Evolutionary conservation across 92 coral and sea anemone genomes (phyloP).

Genomic region (Epizoanthus scotinus): DNA sequence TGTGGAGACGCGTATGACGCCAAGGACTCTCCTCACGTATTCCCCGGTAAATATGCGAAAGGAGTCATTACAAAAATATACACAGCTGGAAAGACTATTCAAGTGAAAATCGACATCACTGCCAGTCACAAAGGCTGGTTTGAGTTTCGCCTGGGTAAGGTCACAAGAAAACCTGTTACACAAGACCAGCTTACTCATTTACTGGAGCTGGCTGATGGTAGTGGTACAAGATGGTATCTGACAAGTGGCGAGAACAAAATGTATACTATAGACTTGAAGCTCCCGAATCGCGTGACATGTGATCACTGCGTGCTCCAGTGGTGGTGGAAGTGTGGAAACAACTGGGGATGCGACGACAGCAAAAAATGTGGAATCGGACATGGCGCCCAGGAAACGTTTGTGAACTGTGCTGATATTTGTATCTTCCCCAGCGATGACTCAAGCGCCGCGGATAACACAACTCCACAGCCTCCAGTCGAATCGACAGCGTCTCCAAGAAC

Average conservation of each 20-base stretch:
- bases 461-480: neutral
- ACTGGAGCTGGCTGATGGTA: conserved; percentile 3
- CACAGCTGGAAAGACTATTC: neutral
- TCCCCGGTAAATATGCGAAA: conserved; percentile 11
- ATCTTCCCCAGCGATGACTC: conserved; percentile 41
- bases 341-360: conserved; percentile 18
- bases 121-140: conserved; percentile 25
- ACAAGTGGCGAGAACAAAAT: neutral
- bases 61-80: conserved; percentile 1
- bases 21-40: neutral
- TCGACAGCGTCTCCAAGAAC: neutral
- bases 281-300: conserved; percentile 34
- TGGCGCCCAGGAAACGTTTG: conserved; percentile 34
- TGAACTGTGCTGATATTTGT: conserved; percentile 47
- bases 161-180: conserved; percentile 22
- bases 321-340: conserved; percentile 51
- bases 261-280: conserved; percentile 31
- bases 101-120: conserved; percentile 9
- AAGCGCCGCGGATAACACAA: neutral
- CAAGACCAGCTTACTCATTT: conserved; percentile 25
- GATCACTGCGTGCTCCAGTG: conserved; percentile 50
- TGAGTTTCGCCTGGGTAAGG: conserved; percentile 30
- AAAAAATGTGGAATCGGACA: neutral
- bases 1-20: conserved; percentile 51
- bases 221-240: conserved; percentile 36